Conservation (phyloP, 2,888 invertebrate genomes). For the Oscheius sp. region DNA sequence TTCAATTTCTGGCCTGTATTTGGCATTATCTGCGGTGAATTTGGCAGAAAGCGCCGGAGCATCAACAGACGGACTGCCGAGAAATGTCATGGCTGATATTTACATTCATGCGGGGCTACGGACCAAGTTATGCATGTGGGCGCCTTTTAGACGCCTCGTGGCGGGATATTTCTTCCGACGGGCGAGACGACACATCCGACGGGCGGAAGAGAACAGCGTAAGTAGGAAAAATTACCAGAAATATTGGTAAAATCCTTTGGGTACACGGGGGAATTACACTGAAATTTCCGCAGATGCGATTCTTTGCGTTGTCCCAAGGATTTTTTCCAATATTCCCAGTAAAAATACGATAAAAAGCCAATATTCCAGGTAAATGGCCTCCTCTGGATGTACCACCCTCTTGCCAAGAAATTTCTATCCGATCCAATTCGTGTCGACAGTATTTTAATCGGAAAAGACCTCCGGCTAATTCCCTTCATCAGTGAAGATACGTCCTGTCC, state of each 20-base stretch:
- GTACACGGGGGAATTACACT: too few relatives aligned
- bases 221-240: slow-evolving; percentile 6
- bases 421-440: slow-evolving; percentile 42
- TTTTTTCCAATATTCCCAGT: too few relatives aligned
- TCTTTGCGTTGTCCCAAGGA: too few relatives aligned
- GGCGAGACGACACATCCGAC: slow-evolving; percentile 63
- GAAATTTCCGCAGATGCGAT: too few relatives aligned
- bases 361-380: slow-evolving; percentile 48
- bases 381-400: slow-evolving; percentile 68
- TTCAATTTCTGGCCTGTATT: slow-evolving; percentile 59
- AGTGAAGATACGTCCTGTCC: slow-evolving; percentile 48
- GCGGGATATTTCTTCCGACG: slow-evolving; percentile 68
- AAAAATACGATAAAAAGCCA: neutral
- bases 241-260: too few relatives aligned
- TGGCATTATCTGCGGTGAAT: slow-evolving; percentile 70
- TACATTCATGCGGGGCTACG: slow-evolving; percentile 53
- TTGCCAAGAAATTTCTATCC: slow-evolving; percentile 57
- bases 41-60: slow-evolving; percentile 70
- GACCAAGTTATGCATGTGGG: slow-evolving; percentile 60
- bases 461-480: slow-evolving; percentile 16
- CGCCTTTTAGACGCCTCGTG: slow-evolving; percentile 57
- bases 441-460: slow-evolving; percentile 33
- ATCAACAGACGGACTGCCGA: slow-evolving; percentile 53
- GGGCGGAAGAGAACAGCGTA: slow-evolving; percentile 49
- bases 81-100: slow-evolving; percentile 56